These are phyloP conservation scores for Drosophila micromelanica DNA, from an alignment of 1,140 invertebrate genomes.

Conservation along the genomic window DNA sequence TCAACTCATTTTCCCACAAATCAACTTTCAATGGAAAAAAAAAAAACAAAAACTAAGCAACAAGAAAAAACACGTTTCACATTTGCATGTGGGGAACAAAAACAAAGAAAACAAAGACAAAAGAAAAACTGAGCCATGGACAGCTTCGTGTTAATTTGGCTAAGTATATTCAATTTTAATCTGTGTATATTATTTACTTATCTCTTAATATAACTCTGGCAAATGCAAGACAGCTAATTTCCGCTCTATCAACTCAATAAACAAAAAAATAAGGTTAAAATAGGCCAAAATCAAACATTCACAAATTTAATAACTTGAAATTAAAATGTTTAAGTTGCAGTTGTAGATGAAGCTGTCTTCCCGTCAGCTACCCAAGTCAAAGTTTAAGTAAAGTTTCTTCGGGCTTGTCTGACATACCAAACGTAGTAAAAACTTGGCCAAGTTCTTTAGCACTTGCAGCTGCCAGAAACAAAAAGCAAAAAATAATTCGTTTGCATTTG, in stretches of 20 bases:
- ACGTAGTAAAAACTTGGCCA: slow-evolving; percentile 17
- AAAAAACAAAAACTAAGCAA: slow-evolving; percentile 7
- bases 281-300: not conserved
- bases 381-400: slow-evolving; percentile 22
- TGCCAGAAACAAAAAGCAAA: slow-evolving; percentile 13
- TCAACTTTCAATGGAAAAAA: slow-evolving; percentile 37
- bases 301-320: slow-evolving; percentile 13
- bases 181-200: slow-evolving; percentile 5
- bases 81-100: slow-evolving; percentile 38
- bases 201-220: not conserved
- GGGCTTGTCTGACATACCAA: not conserved
- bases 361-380: slow-evolving; percentile 11
- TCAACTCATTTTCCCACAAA: slow-evolving; percentile 50
- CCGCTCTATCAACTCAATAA: slow-evolving; percentile 26
- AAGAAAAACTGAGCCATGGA: slow-evolving; percentile 35
- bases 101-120: not conserved
- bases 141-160: slow-evolving; percentile 25
- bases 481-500: slow-evolving; percentile 14
- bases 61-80: slow-evolving; percentile 46
- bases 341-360: not conserved
- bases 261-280: slow-evolving; percentile 4
- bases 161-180: slow-evolving; percentile 12
- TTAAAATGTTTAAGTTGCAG: not conserved
- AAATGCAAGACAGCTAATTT: slow-evolving; percentile 23
- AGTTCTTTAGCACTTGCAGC: slow-evolving; percentile 22